Evolutionary conservation across 2,888 invertebrate species (phyloP), one percentile per base, ranked within the genome.

Genomic region (Mythimna vitellina): DNA sequence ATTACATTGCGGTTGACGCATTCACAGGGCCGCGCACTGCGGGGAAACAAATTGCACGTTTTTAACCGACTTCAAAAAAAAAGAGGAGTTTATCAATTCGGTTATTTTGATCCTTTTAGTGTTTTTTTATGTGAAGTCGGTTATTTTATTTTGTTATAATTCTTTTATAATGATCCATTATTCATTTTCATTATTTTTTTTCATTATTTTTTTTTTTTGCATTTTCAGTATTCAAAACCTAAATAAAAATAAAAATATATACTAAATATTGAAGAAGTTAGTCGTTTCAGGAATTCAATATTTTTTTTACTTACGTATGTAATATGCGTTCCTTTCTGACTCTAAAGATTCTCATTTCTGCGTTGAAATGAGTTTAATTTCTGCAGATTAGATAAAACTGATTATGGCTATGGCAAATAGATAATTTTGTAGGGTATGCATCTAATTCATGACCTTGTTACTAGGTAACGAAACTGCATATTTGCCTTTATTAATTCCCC

Each of bases 381-480:
- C 53, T 35, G 17, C 35, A 68, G 73, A 73, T 67, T 68, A 76
- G 73, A 68, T 76, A 60, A 73, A 35, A 60, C 35, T 53, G n/a
- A 53, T 49, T 76, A 54, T 76, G 17, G 35, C 29, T 51, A 49
- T 32, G 12, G n/a, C 57, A 65, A 62, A 46, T 22, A 73, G 35
- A 73, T 67, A 57, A 38, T 80, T 57, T 64, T 49, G n/a, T 61
- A 35, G n/a, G 38, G n/a, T 49, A 29, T 62, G n/a, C 46, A 29
- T 53, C 32, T 32, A 75, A 58, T 61, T 6, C 60, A 64, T 51
- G 66, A 57, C 66, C 71, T 83, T 65, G 67, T 74, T 76, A 56
- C 32, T 51, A n/a, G 35, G 58, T 22, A 49, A 65, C 63, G 42
- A 66, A 69, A 79, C 46, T 68, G 42, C 29, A 46, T 66, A 54